Conservation (phyloP, 2,797 vertebrate genomes). For the Euphonia xanthogaster region DNA sequence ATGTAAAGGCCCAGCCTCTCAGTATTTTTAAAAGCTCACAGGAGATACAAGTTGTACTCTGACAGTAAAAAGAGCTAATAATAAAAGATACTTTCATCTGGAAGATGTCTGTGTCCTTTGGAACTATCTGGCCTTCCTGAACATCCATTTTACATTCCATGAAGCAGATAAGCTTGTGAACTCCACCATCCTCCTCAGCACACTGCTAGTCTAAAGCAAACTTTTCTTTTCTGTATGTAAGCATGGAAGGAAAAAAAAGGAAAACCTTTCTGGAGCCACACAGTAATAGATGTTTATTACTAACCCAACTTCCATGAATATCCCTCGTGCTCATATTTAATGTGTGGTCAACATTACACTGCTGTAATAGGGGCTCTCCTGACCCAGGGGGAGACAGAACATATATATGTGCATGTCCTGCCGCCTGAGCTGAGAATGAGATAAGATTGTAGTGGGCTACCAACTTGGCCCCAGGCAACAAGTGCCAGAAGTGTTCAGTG, state of each 20-base stretch:
- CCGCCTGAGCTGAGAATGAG: not conserved
- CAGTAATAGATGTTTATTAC: not conserved
- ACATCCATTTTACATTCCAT: not conserved
- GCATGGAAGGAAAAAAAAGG: not conserved
- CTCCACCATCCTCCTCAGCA: not conserved
- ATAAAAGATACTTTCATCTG: not conserved
- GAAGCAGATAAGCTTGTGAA: not conserved
- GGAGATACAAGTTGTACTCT: not conserved
- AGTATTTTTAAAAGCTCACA: not conserved
- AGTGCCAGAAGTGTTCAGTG: not conserved
- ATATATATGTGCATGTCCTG: not conserved
- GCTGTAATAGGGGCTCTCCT: not conserved
- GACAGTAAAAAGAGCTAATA: not conserved
- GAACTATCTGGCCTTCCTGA: not conserved
- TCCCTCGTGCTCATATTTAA: not conserved
- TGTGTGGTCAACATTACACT: not conserved
- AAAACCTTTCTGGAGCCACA: not conserved
- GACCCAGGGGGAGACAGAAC: not conserved
- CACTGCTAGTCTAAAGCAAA: not conserved
- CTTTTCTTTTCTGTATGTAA: not conserved
- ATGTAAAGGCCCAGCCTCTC: not conserved
- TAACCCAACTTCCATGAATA: not conserved
- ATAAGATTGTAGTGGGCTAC: not conserved
- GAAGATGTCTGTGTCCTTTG: not conserved
- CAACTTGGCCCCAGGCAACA: fast-evolving